Evolutionary conservation across 2,797 vertebrate genomes (phyloP).

Genomic region (Pangasius sanitwongsei): DNA sequence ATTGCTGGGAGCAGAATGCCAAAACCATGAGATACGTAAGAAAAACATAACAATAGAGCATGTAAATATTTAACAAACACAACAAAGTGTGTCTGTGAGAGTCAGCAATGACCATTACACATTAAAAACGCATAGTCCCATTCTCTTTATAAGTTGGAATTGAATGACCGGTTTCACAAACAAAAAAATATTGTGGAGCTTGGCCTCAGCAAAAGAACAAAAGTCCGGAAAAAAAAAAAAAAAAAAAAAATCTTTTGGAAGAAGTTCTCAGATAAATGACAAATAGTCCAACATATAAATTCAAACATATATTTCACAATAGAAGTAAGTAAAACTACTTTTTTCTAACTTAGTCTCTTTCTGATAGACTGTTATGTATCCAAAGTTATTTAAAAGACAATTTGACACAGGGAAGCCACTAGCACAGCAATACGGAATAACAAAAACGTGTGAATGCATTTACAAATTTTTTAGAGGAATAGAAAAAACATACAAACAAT

Average conservation of each 20-base stretch:
- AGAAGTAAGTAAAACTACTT: background rate
- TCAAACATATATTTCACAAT: background rate
- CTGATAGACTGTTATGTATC: background rate
- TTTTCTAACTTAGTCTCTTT: background rate
- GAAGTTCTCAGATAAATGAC: background rate
- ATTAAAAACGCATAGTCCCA: background rate
- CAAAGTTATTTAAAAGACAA: background rate
- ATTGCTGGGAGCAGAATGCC: background rate
- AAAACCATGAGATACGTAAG: background rate
- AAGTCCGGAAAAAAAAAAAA: background rate
- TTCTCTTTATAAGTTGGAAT: background rate
- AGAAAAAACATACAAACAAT: background rate
- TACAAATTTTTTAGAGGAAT: background rate
- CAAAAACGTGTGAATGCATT: background rate
- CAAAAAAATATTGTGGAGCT: conserved; percentile 1
- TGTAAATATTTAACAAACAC: background rate
- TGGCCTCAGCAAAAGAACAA: conserved; percentile 8
- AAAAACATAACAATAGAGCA: background rate
- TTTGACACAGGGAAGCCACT: background rate
- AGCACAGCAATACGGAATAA: background rate
- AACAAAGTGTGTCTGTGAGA: background rate
- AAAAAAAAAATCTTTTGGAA: background rate
- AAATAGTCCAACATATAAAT: background rate
- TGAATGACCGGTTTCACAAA: background rate
- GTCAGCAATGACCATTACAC: background rate